Percentiles rank a stretch among this genome's conserved stretches.
Evolutionary conservation across 1,140 invertebrate genomes (phyloP).

Genomic region (Drosophila bifasciata): DNA sequence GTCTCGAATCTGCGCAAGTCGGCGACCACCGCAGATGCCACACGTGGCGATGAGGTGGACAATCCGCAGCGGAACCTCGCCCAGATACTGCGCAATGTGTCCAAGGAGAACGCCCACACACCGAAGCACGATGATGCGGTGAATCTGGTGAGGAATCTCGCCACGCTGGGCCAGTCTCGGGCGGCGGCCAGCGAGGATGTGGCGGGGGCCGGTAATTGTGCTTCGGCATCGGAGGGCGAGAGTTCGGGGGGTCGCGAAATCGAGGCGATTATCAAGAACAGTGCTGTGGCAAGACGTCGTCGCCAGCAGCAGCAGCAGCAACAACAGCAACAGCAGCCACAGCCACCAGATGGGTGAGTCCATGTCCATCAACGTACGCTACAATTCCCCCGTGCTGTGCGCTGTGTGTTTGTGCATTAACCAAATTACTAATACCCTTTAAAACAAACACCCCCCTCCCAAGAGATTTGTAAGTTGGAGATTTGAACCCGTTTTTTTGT

Average conservation of each 20-base stretch:
- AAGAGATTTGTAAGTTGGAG: not conserved
- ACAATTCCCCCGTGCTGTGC: slow-evolving; percentile 18
- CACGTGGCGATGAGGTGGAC: slow-evolving; percentile 53
- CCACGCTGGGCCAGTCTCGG: slow-evolving; percentile 64
- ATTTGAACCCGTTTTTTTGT: slow-evolving; percentile 1
- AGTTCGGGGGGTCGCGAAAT: slow-evolving; percentile 86
- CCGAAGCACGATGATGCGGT: slow-evolving; percentile 76
- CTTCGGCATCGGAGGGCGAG: slow-evolving; percentile 85
- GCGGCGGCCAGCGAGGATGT: slow-evolving; percentile 9
- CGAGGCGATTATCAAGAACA: slow-evolving; percentile 85
- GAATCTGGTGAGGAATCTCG: slow-evolving; percentile 72
- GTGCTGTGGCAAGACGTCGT: slow-evolving; percentile 84
- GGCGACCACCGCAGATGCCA: slow-evolving; percentile 66
- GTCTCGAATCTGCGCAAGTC: slow-evolving; percentile 80
- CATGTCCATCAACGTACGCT: slow-evolving; percentile 32
- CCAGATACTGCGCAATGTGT: slow-evolving; percentile 65
- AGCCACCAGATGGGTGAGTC: slow-evolving; percentile 71
- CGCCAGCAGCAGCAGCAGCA: slow-evolving; percentile 67
- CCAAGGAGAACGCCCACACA: slow-evolving; percentile 61
- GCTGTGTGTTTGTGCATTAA: slow-evolving; percentile 52
- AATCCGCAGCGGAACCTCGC: slow-evolving; percentile 70
- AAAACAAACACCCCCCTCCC: not conserved
- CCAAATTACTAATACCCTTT: slow-evolving; percentile 48
- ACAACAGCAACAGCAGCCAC: slow-evolving; percentile 46
- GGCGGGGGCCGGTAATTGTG: slow-evolving; percentile 51